Evolutionary conservation across 64 coral and sea anemone species (phyloP), one percentile per base, ranked within the genome.

Genomic region (Actinia equina): DNA sequence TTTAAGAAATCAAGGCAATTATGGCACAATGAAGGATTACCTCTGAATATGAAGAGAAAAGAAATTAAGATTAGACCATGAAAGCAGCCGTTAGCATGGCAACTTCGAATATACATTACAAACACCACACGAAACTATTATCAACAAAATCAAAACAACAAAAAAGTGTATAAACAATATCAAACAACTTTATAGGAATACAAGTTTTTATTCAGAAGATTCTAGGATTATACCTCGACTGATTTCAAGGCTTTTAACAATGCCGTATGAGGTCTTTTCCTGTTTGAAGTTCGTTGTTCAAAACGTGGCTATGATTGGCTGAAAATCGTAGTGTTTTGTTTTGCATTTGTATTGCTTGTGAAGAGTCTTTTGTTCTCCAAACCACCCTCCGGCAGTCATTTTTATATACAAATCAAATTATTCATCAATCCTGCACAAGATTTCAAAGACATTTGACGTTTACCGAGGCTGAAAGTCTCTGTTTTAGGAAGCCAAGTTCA

Each of bases 201-300:
- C 23, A 74, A 41, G 69, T 74, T 41, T 41, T 3, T 41, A n/a
- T 14, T 16, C 37, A 74, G 23, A 74, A 74, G 12, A 74, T 37
- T 41, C 23, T 74, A 27, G 42, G 25, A 81, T 44, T n/a, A 52
- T 81, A 13, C 43, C 22, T 81, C 20, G 9, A 22, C 6, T 17
- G 8, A 49, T 52, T 45, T 11, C 30, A 37, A 37, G 30, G 30
- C 30, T 37, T 37, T 37, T 2, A 41, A 74, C 22, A 49, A 15
- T 43, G 44, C 78, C 41, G 19, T 81, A 52, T 52, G 41, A 20
- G 78, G 78, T 81, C 69, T 12, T 81, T 81, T 52, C 78, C 78
- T 81, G 78, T 81, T 81, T 81, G 27, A 49, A 23, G 78, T 81
- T 52, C 5, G 22, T 52, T 81, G 45, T 52, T 18, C 43, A 81